These are phyloP conservation scores for Crocidura indochinensis DNA, from an alignment of 2,797 vertebrate species.

Conservation along the genomic window DNA sequence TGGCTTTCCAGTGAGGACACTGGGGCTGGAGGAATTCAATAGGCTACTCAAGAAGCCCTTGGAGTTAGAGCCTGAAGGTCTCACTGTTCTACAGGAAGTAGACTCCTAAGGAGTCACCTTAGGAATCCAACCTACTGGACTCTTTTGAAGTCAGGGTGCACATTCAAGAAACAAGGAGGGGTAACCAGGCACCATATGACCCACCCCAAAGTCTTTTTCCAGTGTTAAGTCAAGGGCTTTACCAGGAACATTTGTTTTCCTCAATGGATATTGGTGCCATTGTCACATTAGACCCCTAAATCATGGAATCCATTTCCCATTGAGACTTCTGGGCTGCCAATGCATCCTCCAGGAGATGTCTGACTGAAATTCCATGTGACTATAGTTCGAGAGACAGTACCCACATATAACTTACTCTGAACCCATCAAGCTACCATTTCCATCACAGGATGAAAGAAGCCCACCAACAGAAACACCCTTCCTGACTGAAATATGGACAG, in stretches of 20 bases:
- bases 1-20: background rate
- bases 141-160: background rate
- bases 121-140: background rate
- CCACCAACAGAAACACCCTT: slow-evolving; percentile 38
- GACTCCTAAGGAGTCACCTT: slow-evolving; percentile 3
- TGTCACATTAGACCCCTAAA: background rate
- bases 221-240: background rate
- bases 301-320: background rate
- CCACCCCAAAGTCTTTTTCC: background rate
- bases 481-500: slow-evolving; percentile 20
- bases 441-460: slow-evolving; percentile 68
- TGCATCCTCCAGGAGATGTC: background rate
- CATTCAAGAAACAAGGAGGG: background rate
- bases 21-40: background rate
- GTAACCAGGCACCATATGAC: background rate
- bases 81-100: background rate
- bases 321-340: background rate
- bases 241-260: background rate
- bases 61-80: background rate
- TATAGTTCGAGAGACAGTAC: background rate
- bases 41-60: background rate
- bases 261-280: background rate
- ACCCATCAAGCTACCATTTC: slow-evolving; percentile 71
- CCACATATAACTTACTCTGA: background rate
- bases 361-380: too few species aligned